Evolutionary conservation across 2,888 invertebrate genomes (phyloP).

Genomic region (Acrocera orbiculus): DNA sequence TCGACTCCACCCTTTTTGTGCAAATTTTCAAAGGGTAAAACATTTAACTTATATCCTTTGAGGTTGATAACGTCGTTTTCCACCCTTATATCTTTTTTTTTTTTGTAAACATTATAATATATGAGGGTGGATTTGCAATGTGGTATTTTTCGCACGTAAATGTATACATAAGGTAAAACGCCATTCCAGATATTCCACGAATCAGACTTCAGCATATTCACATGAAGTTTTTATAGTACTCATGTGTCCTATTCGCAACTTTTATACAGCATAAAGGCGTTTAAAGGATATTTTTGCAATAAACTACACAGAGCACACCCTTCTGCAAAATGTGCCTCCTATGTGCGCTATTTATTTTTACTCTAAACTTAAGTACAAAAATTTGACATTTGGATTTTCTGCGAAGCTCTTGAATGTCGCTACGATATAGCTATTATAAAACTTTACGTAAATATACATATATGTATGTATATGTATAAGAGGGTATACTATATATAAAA

Average conservation of each 20-base stretch:
- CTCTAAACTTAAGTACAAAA: constrained; percentile 10
- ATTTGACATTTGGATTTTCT: constrained; percentile 12
- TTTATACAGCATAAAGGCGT: too few species aligned
- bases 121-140: too few species aligned
- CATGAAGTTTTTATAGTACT: too few species aligned
- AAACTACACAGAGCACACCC: too few species aligned
- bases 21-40: constrained; percentile 7
- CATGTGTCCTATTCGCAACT: too few species aligned
- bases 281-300: too few species aligned
- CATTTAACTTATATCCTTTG: constrained; percentile 5
- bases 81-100: too few species aligned
- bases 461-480: background rate
- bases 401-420: constrained; percentile 4
- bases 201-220: too few species aligned
- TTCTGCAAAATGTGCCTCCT: constrained; percentile 4
- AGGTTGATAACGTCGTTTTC: too few species aligned
- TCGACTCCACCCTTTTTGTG: constrained; percentile 11
- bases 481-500: background rate
- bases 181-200: constrained; percentile 9
- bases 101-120: too few species aligned
- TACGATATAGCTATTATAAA: constrained; percentile 3
- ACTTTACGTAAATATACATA: constrained; percentile 3
- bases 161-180: constrained; percentile 8
- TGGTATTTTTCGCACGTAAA: too few species aligned
- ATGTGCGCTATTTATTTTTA: constrained; percentile 8